These are phyloP conservation scores for Cinclus cinclus DNA, from an alignment of 2,113 vertebrate species.

Conservation along the genomic window DNA sequence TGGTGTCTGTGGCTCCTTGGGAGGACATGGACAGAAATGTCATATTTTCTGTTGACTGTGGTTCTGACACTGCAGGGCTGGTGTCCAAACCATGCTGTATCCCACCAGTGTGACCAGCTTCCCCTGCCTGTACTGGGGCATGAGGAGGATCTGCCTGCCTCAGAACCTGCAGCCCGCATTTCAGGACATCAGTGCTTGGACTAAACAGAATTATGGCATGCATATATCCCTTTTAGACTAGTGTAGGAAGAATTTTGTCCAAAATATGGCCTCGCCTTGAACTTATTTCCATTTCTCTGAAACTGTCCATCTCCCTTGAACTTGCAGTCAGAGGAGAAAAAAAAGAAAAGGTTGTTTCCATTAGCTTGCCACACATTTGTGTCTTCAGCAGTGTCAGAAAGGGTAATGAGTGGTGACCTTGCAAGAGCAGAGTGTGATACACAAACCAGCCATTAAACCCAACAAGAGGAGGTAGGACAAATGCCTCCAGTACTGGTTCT, in stretches of 20 bases:
- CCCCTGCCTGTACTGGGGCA: background rate
- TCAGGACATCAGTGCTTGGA: background rate
- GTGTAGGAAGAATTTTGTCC: background rate
- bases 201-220: background rate
- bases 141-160: background rate
- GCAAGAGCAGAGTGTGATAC: background rate
- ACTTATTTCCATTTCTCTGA: background rate
- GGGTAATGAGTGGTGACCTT: background rate
- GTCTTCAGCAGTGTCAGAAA: background rate
- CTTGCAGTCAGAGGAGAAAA: background rate
- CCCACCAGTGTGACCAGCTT: background rate
- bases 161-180: background rate
- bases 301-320: background rate
- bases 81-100: accelerated
- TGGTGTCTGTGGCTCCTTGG: background rate
- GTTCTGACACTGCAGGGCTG: background rate
- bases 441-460: background rate
- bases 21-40: background rate
- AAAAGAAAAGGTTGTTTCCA: background rate
- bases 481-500: background rate
- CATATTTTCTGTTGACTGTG: background rate
- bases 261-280: background rate
- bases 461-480: background rate
- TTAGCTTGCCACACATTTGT: background rate
- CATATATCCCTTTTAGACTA: background rate